Base-by-base conservation (phyloP, 2,888 invertebrate genomes). In the Chymomyza fuscimana region DNA sequence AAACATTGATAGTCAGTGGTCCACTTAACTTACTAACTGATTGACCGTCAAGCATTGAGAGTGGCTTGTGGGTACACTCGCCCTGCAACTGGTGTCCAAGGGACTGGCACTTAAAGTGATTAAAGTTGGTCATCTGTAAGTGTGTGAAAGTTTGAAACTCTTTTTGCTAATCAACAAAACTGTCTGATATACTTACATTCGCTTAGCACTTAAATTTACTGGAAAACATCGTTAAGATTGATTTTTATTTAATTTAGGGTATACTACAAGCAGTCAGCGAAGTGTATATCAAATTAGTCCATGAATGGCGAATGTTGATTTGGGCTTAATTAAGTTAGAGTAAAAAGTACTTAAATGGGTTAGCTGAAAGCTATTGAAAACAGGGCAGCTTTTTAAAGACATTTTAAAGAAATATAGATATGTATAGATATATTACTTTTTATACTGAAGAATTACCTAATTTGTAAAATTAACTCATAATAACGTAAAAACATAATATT, bases 271-370 rank as follows among this genome's bases (percentile, higher is more conserved):
- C 40, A 12, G 40, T 4, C 5, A 46, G 40, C 40, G 6, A 10
- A 46, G 40, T 12, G 40, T 46, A 46, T 46, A 46, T 46, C 12
- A 46, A 46, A 46, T 46, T 46, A 46, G 40, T 7, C 10, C 1
- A 76, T 83, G 84, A 84, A 86, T 86, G 81, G 85, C 68, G 77
- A 63, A 72, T 70, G 67, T 58, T 80, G 76, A 79, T 86, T 82
- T 76, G 73, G 70, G 72, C 68, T 74, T 87, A 89, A 88, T 88
- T 86, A 74, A 82, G 78, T 89, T 86, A 82, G 64, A 74, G 56
- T 71, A 10, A 10, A 40, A 10, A 40, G 32, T 5, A 32, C 32
- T 32, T 32, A 32, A 32, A 32, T 32, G 32, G 32, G 32, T 32
- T 7, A 32, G 40, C 12, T 46, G 10, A 10, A 46, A 69, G 70